Conservation (phyloP, 2,797 vertebrate genomes). For the Dallia pectoralis region DNA sequence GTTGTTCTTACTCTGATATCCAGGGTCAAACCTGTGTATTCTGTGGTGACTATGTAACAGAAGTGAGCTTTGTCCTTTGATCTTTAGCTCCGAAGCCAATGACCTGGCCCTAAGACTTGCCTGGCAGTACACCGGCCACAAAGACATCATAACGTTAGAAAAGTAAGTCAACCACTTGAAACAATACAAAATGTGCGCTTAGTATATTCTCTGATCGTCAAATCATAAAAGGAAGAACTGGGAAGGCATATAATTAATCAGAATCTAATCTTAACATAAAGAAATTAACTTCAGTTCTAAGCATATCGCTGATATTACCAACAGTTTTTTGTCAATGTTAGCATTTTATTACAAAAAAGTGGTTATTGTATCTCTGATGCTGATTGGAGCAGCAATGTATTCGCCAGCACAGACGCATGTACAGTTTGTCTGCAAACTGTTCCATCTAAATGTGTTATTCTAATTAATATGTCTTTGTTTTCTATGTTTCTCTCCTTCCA, state of each 20-base stretch:
- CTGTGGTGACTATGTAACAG: conserved; percentile 69
- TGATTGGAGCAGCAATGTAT: too few species aligned
- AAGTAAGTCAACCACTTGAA: conserved; percentile 78
- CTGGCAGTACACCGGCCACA: conserved; percentile 83
- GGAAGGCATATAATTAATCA: neutral
- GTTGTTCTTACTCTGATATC: conserved; percentile 9
- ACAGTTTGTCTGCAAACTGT: too few species aligned
- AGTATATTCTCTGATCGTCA: neutral
- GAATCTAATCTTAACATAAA: neutral
- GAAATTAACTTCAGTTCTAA: neutral
- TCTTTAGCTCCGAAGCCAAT: conserved; percentile 93
- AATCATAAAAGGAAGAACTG: neutral
- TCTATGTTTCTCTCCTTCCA: conserved; percentile 50
- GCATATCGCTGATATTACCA: neutral
- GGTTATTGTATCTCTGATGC: too few species aligned
- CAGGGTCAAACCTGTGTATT: conserved; percentile 59
- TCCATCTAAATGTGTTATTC: neutral
- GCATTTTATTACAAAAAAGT: too few species aligned
- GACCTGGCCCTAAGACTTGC: conserved; percentile 94
- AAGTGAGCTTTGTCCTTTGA: conserved; percentile 60
- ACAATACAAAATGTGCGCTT: neutral
- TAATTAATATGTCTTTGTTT: neutral
- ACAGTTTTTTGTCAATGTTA: neutral
- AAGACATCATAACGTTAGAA: conserved; percentile 92
- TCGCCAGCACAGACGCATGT: too few species aligned